Evolutionary conservation across 2,888 invertebrate species (phyloP).

Genomic region (Cerastis rubricosa): DNA sequence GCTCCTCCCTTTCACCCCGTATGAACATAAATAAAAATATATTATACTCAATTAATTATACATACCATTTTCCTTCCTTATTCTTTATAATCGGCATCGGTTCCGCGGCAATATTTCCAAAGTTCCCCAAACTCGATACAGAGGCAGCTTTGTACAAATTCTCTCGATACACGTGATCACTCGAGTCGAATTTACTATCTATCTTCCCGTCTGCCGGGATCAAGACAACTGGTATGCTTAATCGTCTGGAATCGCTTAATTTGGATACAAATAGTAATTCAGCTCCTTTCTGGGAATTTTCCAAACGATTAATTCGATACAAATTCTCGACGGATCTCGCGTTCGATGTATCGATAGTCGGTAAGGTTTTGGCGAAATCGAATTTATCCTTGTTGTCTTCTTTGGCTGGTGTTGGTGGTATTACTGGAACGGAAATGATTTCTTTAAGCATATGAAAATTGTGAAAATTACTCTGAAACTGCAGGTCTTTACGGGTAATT

Average conservation of each 20-base stretch:
- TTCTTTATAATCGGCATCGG: conserved; percentile 88
- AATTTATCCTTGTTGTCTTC: conserved; percentile 80
- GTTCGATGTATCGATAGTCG: conserved; percentile 66
- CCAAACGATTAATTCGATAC: conserved; percentile 73
- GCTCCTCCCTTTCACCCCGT: too few species aligned
- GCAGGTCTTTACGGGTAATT: too few species aligned
- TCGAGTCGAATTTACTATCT: conserved; percentile 86
- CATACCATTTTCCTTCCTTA: conserved; percentile 89
- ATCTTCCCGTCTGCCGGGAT: conserved; percentile 79
- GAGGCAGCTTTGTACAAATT: conserved; percentile 88
- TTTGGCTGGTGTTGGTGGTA: conserved; percentile 86
- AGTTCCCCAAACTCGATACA: conserved; percentile 86
- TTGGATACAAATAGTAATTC: conserved; percentile 84
- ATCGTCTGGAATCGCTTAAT: conserved; percentile 80
- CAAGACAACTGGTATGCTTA: conserved; percentile 86
- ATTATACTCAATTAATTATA: conserved; percentile 19
- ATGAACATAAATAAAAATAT: too few species aligned
- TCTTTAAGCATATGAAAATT: not conserved
- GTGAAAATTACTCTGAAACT: not conserved
- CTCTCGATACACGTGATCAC: conserved; percentile 85
- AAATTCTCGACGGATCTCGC: conserved; percentile 85
- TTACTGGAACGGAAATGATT: conserved; percentile 77
- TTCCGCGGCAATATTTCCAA: conserved; percentile 84
- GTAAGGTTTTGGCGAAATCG: conserved; percentile 76
- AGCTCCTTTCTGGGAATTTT: conserved; percentile 75